Evolutionary conservation across 2,888 invertebrate genomes (phyloP).

Genomic region (Phortica okadai): DNA sequence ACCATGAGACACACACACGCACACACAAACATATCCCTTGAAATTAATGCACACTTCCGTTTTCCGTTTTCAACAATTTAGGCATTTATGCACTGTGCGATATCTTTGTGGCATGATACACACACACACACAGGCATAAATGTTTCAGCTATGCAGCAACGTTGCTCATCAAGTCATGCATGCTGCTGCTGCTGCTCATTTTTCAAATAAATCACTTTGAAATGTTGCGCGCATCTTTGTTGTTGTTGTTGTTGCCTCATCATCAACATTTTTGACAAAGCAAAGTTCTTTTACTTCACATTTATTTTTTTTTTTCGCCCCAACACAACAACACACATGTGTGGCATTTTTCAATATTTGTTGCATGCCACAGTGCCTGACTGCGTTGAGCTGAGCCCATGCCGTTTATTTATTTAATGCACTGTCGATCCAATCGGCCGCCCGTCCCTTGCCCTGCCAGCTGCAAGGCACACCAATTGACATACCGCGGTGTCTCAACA

Average conservation of each 20-base stretch:
- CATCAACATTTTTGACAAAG: not conserved
- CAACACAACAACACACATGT: conserved; percentile 4
- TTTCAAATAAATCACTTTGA: conserved; percentile 61
- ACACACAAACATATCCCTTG: not conserved
- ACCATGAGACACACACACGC: not conserved
- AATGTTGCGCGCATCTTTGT: conserved; percentile 54
- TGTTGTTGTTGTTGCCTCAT: conserved; percentile 32
- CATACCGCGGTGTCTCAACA: not conserved
- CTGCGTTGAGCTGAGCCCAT: not conserved
- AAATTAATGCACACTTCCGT: conserved; percentile 61
- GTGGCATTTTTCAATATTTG: not conserved
- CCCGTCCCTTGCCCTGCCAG: not conserved
- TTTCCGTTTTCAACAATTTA: conserved; percentile 41
- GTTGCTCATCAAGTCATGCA: not conserved
- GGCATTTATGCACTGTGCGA: too few relatives aligned
- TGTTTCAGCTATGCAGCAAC: too few relatives aligned
- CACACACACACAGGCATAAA: not conserved
- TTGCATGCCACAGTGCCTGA: not conserved
- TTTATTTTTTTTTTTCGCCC: not conserved
- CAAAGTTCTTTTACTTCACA: not conserved
- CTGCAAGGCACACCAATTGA: not conserved
- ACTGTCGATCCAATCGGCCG: too few relatives aligned
- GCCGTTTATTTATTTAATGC: too few relatives aligned
- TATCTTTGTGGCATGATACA: conserved; percentile 1
- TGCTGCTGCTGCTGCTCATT: conserved; percentile 12